phyloP scores from a whole-genome alignment of 2,797 vertebrate species.

The Hydrophis major region DNA sequence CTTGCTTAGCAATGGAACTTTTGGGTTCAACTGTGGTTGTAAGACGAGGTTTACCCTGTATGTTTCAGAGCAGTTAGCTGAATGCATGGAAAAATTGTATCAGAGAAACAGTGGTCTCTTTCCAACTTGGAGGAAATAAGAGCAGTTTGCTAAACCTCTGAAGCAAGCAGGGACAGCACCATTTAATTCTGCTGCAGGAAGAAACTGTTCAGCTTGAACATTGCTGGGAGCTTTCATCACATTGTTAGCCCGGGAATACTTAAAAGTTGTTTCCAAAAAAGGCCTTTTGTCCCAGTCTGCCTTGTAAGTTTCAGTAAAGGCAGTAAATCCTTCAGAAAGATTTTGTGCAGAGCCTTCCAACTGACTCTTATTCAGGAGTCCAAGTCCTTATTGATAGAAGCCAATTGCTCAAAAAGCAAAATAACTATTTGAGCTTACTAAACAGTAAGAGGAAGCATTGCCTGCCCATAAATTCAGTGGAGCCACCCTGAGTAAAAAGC shows the following conservation, averaged over 20 bases:
- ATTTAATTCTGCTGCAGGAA: not conserved
- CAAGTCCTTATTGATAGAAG: not conserved
- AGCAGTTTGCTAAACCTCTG: not conserved
- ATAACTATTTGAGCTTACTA: not conserved
- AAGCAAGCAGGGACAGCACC: not conserved
- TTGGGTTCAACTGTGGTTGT: too few species aligned
- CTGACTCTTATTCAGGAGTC: not conserved
- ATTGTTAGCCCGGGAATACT: not conserved
- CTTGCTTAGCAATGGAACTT: too few species aligned
- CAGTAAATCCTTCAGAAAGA: not conserved
- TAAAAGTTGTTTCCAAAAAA: not conserved
- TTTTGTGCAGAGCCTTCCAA: not conserved
- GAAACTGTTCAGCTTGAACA: not conserved
- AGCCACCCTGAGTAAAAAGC: not conserved
- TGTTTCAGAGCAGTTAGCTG: not conserved
- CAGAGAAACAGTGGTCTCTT: not conserved
- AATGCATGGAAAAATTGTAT: not conserved
- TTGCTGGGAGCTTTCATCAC: not conserved
- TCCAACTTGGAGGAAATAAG: not conserved
- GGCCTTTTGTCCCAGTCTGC: not conserved
- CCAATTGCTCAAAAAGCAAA: not conserved
- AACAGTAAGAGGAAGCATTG: not conserved
- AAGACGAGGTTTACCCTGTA: too few species aligned
- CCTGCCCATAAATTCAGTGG: not conserved
- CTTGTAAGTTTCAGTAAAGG: not conserved